phyloP scores from a whole-genome alignment of 2,888 invertebrate genomes.

The Drosophila pegasa region DNA sequence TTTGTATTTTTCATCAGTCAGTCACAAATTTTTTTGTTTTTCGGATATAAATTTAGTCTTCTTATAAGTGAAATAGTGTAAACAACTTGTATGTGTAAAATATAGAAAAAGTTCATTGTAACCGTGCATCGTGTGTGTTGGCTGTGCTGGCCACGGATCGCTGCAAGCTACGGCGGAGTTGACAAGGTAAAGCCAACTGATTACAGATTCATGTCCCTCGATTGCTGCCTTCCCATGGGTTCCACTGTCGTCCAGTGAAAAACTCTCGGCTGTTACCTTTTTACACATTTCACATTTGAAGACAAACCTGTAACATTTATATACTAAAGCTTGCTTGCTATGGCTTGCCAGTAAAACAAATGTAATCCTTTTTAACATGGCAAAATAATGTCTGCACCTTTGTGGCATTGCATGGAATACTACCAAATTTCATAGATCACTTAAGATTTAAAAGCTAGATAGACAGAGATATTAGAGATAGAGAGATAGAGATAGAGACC shows the following conservation, averaged over 20 bases:
- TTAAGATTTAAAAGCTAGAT: too few relatives aligned
- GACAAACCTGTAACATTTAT: background rate
- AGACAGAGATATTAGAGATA: too few relatives aligned
- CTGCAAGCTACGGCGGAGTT: slow-evolving; percentile 27
- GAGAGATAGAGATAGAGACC: too few relatives aligned
- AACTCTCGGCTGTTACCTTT: background rate
- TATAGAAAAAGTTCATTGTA: slow-evolving; percentile 34
- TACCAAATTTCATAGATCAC: too few relatives aligned
- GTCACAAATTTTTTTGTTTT: slow-evolving; percentile 52
- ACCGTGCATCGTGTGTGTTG: slow-evolving; percentile 37
- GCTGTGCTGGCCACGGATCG: slow-evolving; percentile 28
- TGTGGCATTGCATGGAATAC: background rate
- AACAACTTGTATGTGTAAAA: slow-evolving; percentile 50
- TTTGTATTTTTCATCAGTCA: slow-evolving; percentile 49
- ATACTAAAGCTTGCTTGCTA: too few relatives aligned
- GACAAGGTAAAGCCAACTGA: slow-evolving; percentile 33
- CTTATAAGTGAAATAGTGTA: slow-evolving; percentile 55
- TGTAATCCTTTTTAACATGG: too few relatives aligned
- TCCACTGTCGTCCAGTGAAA: background rate
- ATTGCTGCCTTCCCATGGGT: background rate
- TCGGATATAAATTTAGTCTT: slow-evolving; percentile 63
- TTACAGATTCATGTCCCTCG: background rate
- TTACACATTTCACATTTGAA: background rate
- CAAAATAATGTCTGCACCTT: too few relatives aligned
- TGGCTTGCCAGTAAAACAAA: too few relatives aligned